phyloP scores from a whole-genome alignment of 2,888 invertebrate genomes.

The Xanthia togata region DNA sequence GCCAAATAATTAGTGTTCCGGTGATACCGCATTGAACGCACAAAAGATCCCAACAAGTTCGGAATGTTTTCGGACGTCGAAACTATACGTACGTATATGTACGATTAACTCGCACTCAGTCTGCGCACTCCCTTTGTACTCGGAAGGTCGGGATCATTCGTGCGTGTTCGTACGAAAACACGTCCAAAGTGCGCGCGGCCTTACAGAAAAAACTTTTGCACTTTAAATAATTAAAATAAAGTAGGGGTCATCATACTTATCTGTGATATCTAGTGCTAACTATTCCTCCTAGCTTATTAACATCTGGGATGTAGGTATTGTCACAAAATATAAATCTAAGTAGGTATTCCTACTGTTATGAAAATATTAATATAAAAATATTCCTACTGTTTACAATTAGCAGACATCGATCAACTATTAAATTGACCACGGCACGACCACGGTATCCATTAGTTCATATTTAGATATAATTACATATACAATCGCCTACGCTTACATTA shows the following conservation, averaged over 20 bases:
- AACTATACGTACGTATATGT: too few relatives aligned
- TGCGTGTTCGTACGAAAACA: too few relatives aligned
- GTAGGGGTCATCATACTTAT: neutral
- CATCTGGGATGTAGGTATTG: neutral
- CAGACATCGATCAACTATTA: conserved; percentile 59
- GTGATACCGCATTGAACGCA: too few relatives aligned
- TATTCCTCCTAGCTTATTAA: neutral
- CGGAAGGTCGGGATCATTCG: too few relatives aligned
- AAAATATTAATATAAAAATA: conserved; percentile 60
- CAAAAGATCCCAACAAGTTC: too few relatives aligned
- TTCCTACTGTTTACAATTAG: conserved; percentile 56
- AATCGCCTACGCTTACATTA: conserved; percentile 53
- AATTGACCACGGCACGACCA: conserved; percentile 57
- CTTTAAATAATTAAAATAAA: neutral
- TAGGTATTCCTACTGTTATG: neutral
- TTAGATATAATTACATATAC: conserved; percentile 61
- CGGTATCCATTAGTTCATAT: conserved; percentile 61
- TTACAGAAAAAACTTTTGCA: neutral
- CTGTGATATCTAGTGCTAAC: neutral
- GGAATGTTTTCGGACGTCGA: too few relatives aligned
- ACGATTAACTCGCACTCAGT: too few relatives aligned
- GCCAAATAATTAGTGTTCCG: too few relatives aligned
- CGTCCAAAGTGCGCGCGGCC: too few relatives aligned
- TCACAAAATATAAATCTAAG: conserved; percentile 18
- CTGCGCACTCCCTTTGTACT: too few relatives aligned